Base-by-base conservation (phyloP, 2,888 invertebrate genomes). In the Isotomurus palustris region DNA sequence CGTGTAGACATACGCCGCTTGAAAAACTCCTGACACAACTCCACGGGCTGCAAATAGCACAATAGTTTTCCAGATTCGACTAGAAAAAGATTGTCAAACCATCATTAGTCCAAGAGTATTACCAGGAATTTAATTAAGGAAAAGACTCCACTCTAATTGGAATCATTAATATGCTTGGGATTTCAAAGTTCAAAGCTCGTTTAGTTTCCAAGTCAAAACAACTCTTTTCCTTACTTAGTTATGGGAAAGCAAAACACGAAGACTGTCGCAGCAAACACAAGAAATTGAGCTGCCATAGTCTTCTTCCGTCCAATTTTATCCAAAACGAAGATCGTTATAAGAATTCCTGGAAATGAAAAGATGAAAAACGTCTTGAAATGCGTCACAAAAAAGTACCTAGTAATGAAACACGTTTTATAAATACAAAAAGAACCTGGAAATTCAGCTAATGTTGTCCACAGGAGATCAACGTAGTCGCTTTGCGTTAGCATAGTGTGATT, bases 1-100 rank as follows among this genome's bases (percentile, higher is more conserved):
- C 5, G 94, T 95, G 73, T 95, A 95, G 4, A 94, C 92, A 73
- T 94, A 95, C 0, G 92, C 91, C 0, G 92, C 92, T 80, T 94
- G 93, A 75, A 95, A 95, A 1, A 93, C 84, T 0, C 94, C 94
- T 21, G 93, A 91, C 70, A 94, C 91, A 62, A 94, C 87, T 3
- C 91, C 93, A 68, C 95, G 81, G 0, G 92, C 91, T 68, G 92
- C 74, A 75, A 94, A 94, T 64, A 95, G 78, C 67, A 91, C 83
- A 49, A 88, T 81, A 0, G 92, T 94, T 67, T 93, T 77, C 70
- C 84, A 81, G 5, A 83, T 81, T 27, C 88, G 83, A 63, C 87
- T 89, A 76, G 71, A 81, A 76, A 68, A 61, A 54, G 73, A 72
- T 59, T 49, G n/a, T n/a, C n/a, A n/a, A n/a, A n/a, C n/a, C n/a